A percentile compares a stretch with the other conserved stretches of the same genome.
Conservation (phyloP, 2,888 invertebrate species). For the Cantharis flavilabris region DNA sequence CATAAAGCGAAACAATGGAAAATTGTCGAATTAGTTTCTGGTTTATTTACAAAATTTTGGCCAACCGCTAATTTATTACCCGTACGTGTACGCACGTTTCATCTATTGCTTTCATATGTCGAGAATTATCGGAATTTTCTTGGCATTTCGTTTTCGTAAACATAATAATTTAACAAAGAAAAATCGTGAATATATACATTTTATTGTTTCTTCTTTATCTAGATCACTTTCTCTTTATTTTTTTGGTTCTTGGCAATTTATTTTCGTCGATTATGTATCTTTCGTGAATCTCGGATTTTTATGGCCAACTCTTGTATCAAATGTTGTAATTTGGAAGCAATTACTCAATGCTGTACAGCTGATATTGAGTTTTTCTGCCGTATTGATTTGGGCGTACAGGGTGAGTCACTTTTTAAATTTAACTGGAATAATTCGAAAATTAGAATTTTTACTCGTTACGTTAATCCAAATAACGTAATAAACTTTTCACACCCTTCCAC, state of each 20-base stretch:
- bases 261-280: not conserved
- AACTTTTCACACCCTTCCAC: constrained; percentile 13
- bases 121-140: not conserved
- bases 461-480: constrained; percentile 12
- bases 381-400: not conserved
- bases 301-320: not conserved
- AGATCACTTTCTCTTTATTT: not conserved
- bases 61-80: not conserved
- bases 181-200: not conserved
- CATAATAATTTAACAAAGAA: not conserved
- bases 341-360: not conserved
- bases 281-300: not conserved
- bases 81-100: not conserved
- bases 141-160: not conserved
- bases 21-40: not conserved
- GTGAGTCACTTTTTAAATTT: not conserved
- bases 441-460: not conserved
- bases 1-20: not conserved
- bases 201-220: not conserved
- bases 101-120: not conserved
- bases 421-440: not conserved
- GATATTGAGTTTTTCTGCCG: not conserved
- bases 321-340: not conserved
- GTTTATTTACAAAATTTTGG: not conserved
- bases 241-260: not conserved